Conservation (phyloP, 1,140 invertebrate species). For the Panulirus ornatus region DNA sequence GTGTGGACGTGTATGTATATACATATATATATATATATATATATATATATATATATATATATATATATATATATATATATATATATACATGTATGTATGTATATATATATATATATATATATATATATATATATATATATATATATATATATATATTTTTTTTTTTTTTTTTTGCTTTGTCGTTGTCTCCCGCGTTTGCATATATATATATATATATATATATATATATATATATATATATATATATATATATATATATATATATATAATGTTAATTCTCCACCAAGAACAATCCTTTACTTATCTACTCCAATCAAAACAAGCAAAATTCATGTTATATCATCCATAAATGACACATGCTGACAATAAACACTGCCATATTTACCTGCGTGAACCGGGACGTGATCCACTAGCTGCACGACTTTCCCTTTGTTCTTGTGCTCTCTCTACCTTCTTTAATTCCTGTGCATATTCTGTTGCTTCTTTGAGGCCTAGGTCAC, state of each 20-base stretch:
- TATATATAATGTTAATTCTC: too few species aligned
- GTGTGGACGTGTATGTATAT: too few species aligned
- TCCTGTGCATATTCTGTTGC: constrained; percentile 31
- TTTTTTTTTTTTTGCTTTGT: too few species aligned
- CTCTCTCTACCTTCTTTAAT: constrained; percentile 86
- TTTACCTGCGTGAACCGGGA: constrained; percentile 69
- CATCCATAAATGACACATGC: constrained; percentile 1
- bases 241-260: constrained; percentile 21
- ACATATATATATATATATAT: too few species aligned
- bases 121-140: too few species aligned
- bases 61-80: too few species aligned
- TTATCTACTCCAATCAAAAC: neutral
- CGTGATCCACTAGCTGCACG: constrained; percentile 70
- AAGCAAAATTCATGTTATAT: neutral
- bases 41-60: too few species aligned
- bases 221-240: neutral
- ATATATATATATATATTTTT: neutral
- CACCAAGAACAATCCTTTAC: too few species aligned
- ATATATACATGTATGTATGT: too few species aligned
- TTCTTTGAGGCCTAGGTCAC: constrained; percentile 84
- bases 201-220: constrained; percentile 19
- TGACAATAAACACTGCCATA: neutral
- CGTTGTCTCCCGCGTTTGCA: too few species aligned
- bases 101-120: too few species aligned
- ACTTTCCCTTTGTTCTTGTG: constrained; percentile 82